A percentile compares a stretch with the other conserved stretches of the same genome.
Conservation (phyloP, 2,113 vertebrate species). For the Clarias magur region DNA sequence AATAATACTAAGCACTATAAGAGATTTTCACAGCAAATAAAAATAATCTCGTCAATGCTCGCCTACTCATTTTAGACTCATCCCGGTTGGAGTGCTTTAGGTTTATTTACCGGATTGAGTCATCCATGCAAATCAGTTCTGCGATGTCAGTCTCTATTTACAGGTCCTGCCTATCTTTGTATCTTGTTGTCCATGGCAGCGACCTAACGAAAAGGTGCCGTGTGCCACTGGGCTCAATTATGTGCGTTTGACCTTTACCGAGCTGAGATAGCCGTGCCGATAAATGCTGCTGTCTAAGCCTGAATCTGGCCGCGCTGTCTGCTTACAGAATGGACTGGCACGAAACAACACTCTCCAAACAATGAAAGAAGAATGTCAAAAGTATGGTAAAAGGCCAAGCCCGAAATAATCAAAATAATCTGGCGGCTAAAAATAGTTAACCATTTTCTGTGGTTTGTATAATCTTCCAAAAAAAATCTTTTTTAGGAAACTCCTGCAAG, state of each 20-base stretch:
- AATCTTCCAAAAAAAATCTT: background rate
- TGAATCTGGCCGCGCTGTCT: conserved; percentile 9
- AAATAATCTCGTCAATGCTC: background rate
- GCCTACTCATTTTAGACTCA: conserved; percentile 56
- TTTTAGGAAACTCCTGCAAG: background rate
- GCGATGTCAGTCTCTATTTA: conserved; percentile 6
- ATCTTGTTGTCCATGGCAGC: background rate
- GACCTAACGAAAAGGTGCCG: conserved; percentile 18
- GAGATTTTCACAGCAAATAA: conserved; percentile 11
- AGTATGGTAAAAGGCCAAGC: background rate
- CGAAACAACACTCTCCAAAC: background rate
- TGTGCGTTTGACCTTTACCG: conserved; percentile 48
- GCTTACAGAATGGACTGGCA: background rate
- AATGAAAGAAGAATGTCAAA: conserved; percentile 2
- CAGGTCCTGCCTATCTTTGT: background rate
- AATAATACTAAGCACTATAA: conserved; percentile 5
- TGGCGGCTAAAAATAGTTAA: background rate
- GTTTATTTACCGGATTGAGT: background rate
- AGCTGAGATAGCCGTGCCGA: conserved; percentile 26
- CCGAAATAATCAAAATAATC: background rate
- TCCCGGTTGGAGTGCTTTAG: conserved; percentile 53
- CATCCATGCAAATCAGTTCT: conserved; percentile 6
- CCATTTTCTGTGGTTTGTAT: background rate
- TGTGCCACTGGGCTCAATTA: conserved; percentile 30
- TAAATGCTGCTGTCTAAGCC: conserved; percentile 39